A percentile compares a stretch with the other conserved stretches of the same genome.
phyloP scores from a whole-genome alignment of 1,140 invertebrate genomes.

The Diabrotica undecimpunctata region DNA sequence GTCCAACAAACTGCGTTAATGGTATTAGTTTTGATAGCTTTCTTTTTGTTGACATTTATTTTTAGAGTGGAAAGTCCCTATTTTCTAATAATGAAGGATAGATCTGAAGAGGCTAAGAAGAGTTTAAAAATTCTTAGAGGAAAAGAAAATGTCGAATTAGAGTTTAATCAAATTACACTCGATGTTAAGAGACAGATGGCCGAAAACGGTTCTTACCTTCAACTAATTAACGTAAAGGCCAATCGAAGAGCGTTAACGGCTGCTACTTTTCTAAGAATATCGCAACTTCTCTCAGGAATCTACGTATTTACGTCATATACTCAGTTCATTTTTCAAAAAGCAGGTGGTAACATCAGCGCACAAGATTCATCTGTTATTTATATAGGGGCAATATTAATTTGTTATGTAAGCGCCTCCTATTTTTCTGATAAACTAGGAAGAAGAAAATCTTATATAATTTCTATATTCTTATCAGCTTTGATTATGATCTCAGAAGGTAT shows the following conservation, averaged over 20 bases:
- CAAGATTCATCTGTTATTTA: background rate
- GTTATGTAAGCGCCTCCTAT: background rate
- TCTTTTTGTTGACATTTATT: slow-evolving; percentile 7
- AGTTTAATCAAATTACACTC: slow-evolving; percentile 32
- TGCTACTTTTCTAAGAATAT: slow-evolving; percentile 29
- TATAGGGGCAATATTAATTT: background rate
- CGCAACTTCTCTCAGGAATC: slow-evolving; percentile 36
- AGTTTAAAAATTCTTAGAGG: slow-evolving; percentile 51
- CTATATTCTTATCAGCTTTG: background rate
- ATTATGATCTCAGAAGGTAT: background rate
- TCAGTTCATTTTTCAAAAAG: slow-evolving; percentile 35
- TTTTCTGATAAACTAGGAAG: background rate
- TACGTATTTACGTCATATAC: slow-evolving; percentile 30
- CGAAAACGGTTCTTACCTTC: slow-evolving; percentile 29
- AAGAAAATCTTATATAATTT: background rate
- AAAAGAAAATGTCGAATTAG: slow-evolving; percentile 33
- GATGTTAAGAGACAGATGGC: slow-evolving; percentile 36
- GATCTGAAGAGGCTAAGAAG: slow-evolving; percentile 31
- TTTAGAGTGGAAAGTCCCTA: slow-evolving; percentile 42
- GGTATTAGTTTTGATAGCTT: background rate
- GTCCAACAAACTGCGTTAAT: slow-evolving; percentile 24
- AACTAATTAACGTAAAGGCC: slow-evolving; percentile 35
- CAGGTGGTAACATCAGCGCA: slow-evolving; percentile 16
- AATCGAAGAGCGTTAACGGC: slow-evolving; percentile 36
- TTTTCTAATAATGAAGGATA: slow-evolving; percentile 35